Evolutionary conservation across 2,888 invertebrate species (phyloP).

Genomic region (Phlogophora meticulosa): DNA sequence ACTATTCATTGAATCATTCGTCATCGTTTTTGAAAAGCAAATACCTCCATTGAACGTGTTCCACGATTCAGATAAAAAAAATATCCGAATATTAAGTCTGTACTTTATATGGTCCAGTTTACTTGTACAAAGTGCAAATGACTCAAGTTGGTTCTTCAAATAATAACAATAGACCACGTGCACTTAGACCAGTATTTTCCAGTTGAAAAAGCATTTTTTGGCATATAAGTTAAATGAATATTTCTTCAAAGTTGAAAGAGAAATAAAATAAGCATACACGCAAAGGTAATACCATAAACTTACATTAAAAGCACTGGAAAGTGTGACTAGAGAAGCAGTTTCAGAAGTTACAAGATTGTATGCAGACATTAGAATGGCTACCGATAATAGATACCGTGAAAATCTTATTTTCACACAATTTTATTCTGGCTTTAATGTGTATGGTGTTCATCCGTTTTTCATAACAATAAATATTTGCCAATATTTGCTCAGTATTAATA

Average conservation of each 20-base stretch:
- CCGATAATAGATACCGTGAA: neutral
- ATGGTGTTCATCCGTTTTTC: neutral
- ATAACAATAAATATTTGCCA: no score
- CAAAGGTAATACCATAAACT: neutral
- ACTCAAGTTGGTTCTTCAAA: neutral
- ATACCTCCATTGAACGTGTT: no score
- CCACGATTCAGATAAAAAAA: no score
- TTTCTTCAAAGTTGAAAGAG: neutral
- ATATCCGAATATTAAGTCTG: no score
- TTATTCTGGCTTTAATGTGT: neutral
- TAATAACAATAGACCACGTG: neutral
- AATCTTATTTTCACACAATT: neutral
- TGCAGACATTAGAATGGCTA: neutral
- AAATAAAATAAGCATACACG: neutral
- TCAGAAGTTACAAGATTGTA: conserved; percentile 5
- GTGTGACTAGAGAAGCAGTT: neutral
- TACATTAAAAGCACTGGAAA: neutral
- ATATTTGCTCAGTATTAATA: conserved; percentile 5
- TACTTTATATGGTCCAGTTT: no score
- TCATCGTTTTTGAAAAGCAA: no score
- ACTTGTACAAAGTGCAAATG: neutral
- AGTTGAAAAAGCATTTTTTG: neutral
- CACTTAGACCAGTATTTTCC: no score
- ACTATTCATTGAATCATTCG: no score
- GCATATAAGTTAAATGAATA: no score